Evolutionary conservation across 2,797 vertebrate species (phyloP), one percentile per base, ranked within the genome.

Genomic region (Gymnoscopelus braueri): DNA sequence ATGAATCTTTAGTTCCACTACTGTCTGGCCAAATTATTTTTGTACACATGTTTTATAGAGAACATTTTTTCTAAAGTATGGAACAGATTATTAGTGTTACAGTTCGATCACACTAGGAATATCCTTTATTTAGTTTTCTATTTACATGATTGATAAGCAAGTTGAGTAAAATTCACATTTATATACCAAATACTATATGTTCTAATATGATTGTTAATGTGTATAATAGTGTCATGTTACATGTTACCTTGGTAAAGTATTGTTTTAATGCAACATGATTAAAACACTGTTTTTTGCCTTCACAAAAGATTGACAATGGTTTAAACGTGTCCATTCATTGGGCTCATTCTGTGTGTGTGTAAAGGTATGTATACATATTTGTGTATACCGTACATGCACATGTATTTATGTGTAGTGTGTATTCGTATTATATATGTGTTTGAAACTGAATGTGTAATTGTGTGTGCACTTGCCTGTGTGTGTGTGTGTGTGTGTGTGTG

Each of bases 301-400:
- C 75, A 71, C 74, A 76, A 82, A 67, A 47, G 26, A 64, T 75
- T 68, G 74, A 65, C 73, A 50, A 24, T 60, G 71, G 82, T 85
- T 75, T 59, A 80, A 85, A 84, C 65, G 60, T 75, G 65, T 35
- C 70, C 80, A 86, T 88, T 87, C 86, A 88, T 88, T 78, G 85
- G 77, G 72, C 81, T 82, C 63, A 60, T 26, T 48, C 55, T 63
- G 23, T 64, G 62, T 59, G 56, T 70, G 52, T 66, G 60, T 60
- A 14, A 29, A 48, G 35, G 35, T 53, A 14, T 56, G 23, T 64
- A 19, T 53, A n/a, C 23, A 24, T 50, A 26, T 49, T 7, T 51
- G 13, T 58, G 47, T 64, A 32, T 54, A 47, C 26, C 54, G 63
- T 61, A 29, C 13, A 63, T 50, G 60, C 32, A 39, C 11, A 8